Evolutionary conservation across 2,113 vertebrate species (phyloP), one percentile per base, ranked within the genome.

Genomic region (Pseudorhombus dupliciocellatus): DNA sequence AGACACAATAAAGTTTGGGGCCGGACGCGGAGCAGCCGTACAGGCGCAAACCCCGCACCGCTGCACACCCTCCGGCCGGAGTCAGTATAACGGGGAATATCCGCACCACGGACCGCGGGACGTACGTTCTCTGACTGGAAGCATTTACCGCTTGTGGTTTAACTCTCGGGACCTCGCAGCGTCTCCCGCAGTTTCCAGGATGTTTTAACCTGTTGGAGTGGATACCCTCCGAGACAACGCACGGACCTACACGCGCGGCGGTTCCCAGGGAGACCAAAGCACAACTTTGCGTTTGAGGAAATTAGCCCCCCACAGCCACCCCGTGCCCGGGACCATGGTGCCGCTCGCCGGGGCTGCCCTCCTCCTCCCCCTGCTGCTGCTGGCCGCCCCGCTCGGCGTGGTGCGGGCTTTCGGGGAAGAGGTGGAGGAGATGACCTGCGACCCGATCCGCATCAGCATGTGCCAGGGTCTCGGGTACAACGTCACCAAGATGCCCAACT

Each of bases 401-500:
- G 92, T 84, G 59, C 65, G 52, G 34, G 91, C 90, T 7, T 98
- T 97, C 87, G 96, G 96, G 10, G 96, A 96, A 58, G 97, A 98
- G 57, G 77, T 75, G 56, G 97, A 98, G 83, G 97, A 98, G 77
- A 92, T 96, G 92, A 95, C 96, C 77, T 98, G 97, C 88, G 97
- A 98, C 87, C 95, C 96, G 67, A 99, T 99, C 92, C 94, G 96
- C 73, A 99, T 99, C 92, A 89, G 96, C 91, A 98, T 98, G 97
- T 99, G 97, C 94, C 97, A 98, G 91, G 96, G 96, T 87, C 90
- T 99, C 66, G 97, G 97, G 57, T 99, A 99, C 92, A 99, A 99
- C 91, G 96, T 98, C 84, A 99, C 97, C 87, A 97, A 96, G 90
- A 98, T 99, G 97, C 97, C 97, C 91, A 99, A 99, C 79, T 88